Evolutionary conservation across 2,113 vertebrate genomes (phyloP).

Genomic region (Carassius gibelio): DNA sequence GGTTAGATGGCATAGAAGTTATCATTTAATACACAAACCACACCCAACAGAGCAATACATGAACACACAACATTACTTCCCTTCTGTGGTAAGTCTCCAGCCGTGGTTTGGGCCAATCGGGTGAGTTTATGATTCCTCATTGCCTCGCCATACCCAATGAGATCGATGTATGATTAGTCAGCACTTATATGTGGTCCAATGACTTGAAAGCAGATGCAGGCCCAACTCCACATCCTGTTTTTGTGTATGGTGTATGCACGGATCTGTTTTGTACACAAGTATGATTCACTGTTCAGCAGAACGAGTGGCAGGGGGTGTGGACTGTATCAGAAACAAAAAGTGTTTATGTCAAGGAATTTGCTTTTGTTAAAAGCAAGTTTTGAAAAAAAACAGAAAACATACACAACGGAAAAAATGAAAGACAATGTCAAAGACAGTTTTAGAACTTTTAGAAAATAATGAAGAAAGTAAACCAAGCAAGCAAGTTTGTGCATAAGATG

Average conservation of each 20-base stretch:
- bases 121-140: constrained; percentile 39
- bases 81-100: constrained; percentile 15
- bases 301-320: neutral
- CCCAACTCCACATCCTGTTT: constrained; percentile 57
- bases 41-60: constrained; percentile 16
- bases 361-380: neutral
- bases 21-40: neutral
- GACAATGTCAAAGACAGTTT: neutral
- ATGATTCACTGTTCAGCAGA: constrained; percentile 40
- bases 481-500: neutral
- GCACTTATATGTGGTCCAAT: constrained; percentile 23
- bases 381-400: neutral
- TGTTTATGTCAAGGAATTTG: neutral
- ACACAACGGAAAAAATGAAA: neutral
- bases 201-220: neutral
- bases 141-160: constrained; percentile 21
- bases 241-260: constrained; percentile 45
- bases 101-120: constrained; percentile 33
- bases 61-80: constrained; percentile 24
- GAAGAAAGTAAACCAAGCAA: neutral
- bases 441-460: neutral
- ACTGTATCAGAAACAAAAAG: constrained; percentile 25
- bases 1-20: constrained; percentile 2
- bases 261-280: constrained; percentile 57
- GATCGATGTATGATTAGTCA: constrained; percentile 25